These are phyloP conservation scores for Quadriops clusia DNA, from an alignment of 2,888 invertebrate genomes.

Conservation along the genomic window DNA sequence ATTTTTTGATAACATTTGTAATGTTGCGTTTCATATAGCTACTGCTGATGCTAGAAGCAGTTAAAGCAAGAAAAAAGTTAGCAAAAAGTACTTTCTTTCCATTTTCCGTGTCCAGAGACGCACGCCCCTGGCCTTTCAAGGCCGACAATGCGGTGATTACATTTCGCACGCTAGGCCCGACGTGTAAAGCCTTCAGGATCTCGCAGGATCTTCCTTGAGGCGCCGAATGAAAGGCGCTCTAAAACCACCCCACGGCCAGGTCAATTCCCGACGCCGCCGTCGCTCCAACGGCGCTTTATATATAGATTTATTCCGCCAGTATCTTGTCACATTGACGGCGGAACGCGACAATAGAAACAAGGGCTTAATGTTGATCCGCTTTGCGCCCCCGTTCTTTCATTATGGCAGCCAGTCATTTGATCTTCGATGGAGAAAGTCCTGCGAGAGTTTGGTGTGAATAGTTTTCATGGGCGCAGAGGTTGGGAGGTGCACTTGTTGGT, in stretches of 20 bases:
- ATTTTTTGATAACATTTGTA: too few species aligned
- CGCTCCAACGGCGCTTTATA: too few species aligned
- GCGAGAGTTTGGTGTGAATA: too few species aligned
- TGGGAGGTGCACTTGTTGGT: too few species aligned
- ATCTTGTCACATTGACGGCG: conserved; percentile 19
- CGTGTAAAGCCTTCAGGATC: conserved; percentile 27
- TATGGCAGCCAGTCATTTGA: too few species aligned
- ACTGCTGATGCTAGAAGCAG: too few species aligned
- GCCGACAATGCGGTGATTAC: conserved; percentile 30
- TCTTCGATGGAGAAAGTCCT: too few species aligned
- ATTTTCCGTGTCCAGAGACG: too few species aligned
- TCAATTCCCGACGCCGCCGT: conserved; percentile 20
- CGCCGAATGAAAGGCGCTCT: conserved; percentile 23
- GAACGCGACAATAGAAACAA: conserved; percentile 22
- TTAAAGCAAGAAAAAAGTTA: too few species aligned
- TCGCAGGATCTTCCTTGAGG: conserved; percentile 25
- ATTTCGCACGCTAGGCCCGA: conserved; percentile 27
- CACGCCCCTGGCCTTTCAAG: conserved; percentile 12
- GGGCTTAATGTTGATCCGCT: conserved; percentile 13
- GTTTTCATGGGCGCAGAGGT: too few species aligned
- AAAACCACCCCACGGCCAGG: conserved; percentile 20
- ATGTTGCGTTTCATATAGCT: too few species aligned
- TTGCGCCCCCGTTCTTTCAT: background rate
- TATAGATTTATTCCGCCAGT: conserved; percentile 19
- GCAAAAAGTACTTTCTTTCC: too few species aligned